These are phyloP conservation scores for Bombylius major DNA, from an alignment of 2,888 invertebrate genomes.

Conservation along the genomic window DNA sequence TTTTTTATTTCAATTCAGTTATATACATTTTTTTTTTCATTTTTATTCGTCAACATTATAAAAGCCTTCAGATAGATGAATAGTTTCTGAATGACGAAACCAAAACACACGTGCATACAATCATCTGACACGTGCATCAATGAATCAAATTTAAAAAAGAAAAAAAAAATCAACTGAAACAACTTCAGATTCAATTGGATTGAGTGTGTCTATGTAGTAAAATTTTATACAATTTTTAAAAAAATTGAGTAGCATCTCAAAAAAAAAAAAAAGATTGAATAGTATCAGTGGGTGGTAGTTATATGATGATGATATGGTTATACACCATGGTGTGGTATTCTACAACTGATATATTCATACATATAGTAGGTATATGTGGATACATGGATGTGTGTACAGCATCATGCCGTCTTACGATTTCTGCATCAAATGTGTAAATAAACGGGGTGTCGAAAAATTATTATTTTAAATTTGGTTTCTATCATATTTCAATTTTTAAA, in stretches of 20 bases:
- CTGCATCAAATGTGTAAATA: no score
- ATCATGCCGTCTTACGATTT: no score
- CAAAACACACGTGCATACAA: constrained; percentile 39
- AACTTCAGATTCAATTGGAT: not conserved
- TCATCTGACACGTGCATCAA: constrained; percentile 17
- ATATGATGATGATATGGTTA: no score
- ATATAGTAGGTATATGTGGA: no score
- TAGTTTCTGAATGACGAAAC: constrained; percentile 19
- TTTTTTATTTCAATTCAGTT: not conserved
- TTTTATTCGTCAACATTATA: not conserved
- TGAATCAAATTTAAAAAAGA: constrained; percentile 6
- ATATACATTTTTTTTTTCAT: not conserved
- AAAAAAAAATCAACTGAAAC: constrained; percentile 2
- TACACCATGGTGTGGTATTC: constrained; percentile 14
- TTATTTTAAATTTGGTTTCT: no score
- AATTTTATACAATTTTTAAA: no score
- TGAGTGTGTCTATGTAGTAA: no score
- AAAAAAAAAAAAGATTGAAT: not conserved
- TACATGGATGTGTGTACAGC: no score
- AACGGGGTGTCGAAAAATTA: no score
- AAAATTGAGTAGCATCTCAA: not conserved
- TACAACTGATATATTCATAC: not conserved
- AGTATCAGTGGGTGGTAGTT: not conserved
- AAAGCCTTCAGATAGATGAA: not conserved
- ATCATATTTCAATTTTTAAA: no score